Evolutionary conservation across 2,113 vertebrate species (phyloP).

Genomic region (Erinaceus europaeus): DNA sequence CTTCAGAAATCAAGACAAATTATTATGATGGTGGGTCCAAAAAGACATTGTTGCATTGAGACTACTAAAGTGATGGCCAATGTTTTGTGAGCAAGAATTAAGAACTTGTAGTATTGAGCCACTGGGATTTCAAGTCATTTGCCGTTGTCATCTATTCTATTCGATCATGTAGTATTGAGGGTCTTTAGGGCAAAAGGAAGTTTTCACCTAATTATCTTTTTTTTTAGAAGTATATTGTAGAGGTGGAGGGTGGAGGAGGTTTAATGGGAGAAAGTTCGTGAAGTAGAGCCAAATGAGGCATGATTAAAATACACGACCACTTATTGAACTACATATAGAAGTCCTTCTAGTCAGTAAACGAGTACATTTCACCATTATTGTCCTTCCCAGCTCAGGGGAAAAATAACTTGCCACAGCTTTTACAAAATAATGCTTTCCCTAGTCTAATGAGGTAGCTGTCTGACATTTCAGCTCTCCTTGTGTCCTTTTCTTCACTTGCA

Average conservation of each 20-base stretch:
- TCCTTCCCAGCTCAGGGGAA: not conserved
- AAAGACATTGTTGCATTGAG: not conserved
- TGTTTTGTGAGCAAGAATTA: not conserved
- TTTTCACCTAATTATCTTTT: not conserved
- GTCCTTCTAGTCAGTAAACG: not conserved
- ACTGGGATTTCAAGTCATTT: not conserved
- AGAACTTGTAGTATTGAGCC: not conserved
- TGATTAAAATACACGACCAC: not conserved
- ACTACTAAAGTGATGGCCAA: too few relatives aligned
- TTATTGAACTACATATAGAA: not conserved
- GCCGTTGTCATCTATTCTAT: not conserved
- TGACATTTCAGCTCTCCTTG: slow-evolving; percentile 16
- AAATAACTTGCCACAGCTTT: not conserved
- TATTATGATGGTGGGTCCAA: not conserved
- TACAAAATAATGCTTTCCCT: not conserved
- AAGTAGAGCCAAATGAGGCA: not conserved
- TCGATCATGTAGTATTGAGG: not conserved
- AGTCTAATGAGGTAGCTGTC: not conserved
- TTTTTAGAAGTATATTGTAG: not conserved
- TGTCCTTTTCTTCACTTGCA: not conserved
- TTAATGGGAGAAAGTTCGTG: not conserved
- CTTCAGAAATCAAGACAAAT: not conserved
- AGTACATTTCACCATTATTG: not conserved
- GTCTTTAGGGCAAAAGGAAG: not conserved
- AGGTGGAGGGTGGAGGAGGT: not conserved